Conservation (phyloP, 2,888 invertebrate genomes). For the Tachina grossa region DNA sequence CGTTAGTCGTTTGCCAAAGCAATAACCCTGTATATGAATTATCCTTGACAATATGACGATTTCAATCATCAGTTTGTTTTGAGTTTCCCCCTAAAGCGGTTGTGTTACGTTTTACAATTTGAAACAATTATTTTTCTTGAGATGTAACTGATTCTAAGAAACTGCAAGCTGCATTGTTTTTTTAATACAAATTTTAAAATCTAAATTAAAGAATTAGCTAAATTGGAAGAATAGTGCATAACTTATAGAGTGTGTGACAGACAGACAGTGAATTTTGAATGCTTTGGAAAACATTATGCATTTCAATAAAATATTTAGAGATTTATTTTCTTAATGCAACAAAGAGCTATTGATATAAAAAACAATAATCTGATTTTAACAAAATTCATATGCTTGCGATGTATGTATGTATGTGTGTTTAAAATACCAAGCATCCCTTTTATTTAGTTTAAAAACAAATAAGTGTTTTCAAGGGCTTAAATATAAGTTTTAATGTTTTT, state of each 20-base stretch:
- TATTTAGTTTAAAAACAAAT: too few relatives aligned
- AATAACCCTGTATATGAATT: conserved; percentile 15
- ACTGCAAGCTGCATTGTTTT: background rate
- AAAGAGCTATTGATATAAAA: too few relatives aligned
- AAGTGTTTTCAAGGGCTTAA: too few relatives aligned
- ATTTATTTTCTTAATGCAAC: too few relatives aligned
- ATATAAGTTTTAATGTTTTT: too few relatives aligned
- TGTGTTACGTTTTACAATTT: conserved; percentile 46
- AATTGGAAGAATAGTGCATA: background rate
- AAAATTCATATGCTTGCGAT: too few relatives aligned
- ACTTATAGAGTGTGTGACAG: background rate
- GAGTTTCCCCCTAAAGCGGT: conserved; percentile 60
- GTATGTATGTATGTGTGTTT: too few relatives aligned
- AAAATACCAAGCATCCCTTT: too few relatives aligned
- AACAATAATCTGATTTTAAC: too few relatives aligned
- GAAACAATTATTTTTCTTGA: background rate
- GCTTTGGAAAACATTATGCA: too few relatives aligned
- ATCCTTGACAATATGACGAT: conserved; percentile 42
- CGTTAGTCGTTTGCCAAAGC: background rate
- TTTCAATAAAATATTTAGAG: too few relatives aligned
- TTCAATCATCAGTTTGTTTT: conserved; percentile 63
- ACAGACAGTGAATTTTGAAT: background rate
- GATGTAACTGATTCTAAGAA: background rate
- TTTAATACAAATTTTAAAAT: background rate
- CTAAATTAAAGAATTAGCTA: conserved; percentile 6